A percentile compares a stretch with the other conserved stretches of the same genome.
Evolutionary conservation across 1,140 invertebrate genomes (phyloP).

Genomic region (Drosophila insularis): DNA sequence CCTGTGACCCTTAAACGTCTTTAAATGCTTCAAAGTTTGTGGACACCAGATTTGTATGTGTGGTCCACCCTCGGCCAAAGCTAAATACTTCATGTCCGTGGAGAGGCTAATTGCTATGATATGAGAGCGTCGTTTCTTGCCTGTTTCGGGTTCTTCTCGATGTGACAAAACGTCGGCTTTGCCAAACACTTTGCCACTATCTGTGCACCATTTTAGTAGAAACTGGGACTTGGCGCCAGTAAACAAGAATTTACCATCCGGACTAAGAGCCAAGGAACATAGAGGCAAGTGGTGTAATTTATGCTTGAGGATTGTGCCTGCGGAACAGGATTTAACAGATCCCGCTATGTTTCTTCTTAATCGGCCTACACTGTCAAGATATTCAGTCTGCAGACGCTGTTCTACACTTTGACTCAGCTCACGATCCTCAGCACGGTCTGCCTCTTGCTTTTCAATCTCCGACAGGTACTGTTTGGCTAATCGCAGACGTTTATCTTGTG

Average conservation of each 20-base stretch:
- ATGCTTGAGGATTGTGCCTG: conserved; percentile 84
- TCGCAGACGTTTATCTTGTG: conserved; percentile 93
- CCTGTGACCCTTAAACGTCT: conserved; percentile 92
- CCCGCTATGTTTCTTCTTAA: conserved; percentile 89
- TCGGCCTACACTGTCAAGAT: conserved; percentile 92
- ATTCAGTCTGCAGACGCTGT: conserved; percentile 90
- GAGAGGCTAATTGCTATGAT: conserved; percentile 91
- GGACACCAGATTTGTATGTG: conserved; percentile 94
- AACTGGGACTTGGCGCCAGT: conserved; percentile 94
- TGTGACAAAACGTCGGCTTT: conserved; percentile 80
- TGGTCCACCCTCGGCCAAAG: conserved; percentile 89
- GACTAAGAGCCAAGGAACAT: conserved; percentile 91
- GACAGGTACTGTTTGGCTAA: conserved; percentile 94
- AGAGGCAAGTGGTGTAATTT: conserved; percentile 91
- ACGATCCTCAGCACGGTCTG: conserved; percentile 86
- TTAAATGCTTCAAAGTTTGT: conserved; percentile 88
- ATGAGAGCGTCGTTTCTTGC: conserved; percentile 82
- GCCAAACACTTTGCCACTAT: conserved; percentile 72
- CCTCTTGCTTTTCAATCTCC: conserved; percentile 92
- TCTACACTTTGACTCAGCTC: conserved; percentile 88
- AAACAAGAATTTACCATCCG: conserved; percentile 89
- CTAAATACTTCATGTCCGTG: conserved; percentile 92
- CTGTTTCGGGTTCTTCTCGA: conserved; percentile 84
- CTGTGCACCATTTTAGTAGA: conserved; percentile 92
- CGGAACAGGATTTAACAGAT: conserved; percentile 84